A percentile compares a stretch with the other conserved stretches of the same genome.
Conservation (phyloP, 2,888 invertebrate species). For the Yponomeuta malinellus region DNA sequence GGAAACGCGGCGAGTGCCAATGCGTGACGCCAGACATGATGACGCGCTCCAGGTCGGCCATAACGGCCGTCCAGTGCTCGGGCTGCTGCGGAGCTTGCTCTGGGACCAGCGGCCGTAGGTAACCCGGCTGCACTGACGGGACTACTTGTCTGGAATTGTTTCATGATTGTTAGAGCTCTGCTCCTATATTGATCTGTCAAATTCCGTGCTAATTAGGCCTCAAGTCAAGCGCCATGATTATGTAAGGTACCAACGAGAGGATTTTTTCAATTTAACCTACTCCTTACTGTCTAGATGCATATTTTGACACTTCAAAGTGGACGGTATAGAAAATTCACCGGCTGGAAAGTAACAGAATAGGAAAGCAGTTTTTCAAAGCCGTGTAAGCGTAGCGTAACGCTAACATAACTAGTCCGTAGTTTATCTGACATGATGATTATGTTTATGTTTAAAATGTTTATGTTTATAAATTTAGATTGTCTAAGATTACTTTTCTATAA, state of each 20-base stretch:
- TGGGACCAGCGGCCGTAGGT: conserved; percentile 90
- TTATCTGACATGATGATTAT: no score
- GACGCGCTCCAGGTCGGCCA: conserved; percentile 94
- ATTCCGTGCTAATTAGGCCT: neutral
- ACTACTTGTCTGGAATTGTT: conserved; percentile 82
- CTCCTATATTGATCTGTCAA: no score
- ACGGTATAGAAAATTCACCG: no score
- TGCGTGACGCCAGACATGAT: conserved; percentile 99
- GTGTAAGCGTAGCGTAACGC: no score
- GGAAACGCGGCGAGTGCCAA: conserved; percentile 97
- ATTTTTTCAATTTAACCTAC: no score
- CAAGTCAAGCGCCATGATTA: neutral
- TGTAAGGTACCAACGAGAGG: neutral
- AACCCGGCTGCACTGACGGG: conserved; percentile 95
- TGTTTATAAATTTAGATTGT: no score
- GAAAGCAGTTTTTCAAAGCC: no score
- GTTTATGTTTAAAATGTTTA: no score
- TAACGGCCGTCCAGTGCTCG: conserved; percentile 93
- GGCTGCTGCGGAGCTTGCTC: conserved; percentile 87
- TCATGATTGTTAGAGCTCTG: no score
- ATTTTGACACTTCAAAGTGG: neutral
- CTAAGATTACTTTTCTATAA: no score
- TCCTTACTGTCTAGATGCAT: neutral
- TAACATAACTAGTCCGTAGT: no score
- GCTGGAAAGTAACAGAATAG: no score